These are phyloP conservation scores for Ondatra zibethicus DNA, from an alignment of 2,113 vertebrate genomes.

Conservation along the genomic window DNA sequence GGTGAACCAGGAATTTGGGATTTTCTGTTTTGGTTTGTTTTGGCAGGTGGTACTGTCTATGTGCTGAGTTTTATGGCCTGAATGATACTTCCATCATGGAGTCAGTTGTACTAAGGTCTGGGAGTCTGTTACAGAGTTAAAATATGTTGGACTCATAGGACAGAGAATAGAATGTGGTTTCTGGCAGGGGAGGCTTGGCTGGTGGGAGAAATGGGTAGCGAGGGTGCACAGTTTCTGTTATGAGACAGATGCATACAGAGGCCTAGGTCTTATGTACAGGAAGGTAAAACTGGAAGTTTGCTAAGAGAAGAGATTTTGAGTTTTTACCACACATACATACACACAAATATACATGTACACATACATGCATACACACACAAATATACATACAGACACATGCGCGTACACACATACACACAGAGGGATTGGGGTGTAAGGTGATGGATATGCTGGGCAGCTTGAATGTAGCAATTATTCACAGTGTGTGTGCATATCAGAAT, in stretches of 20 bases:
- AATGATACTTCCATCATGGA: not conserved
- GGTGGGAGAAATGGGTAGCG: too few species aligned
- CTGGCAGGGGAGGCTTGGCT: not conserved
- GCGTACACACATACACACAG: too few species aligned
- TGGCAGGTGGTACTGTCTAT: too few species aligned
- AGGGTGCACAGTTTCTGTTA: too few species aligned
- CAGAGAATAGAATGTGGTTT: not conserved
- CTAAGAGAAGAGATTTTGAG: not conserved
- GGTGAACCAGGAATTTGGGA: too few species aligned
- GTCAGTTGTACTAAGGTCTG: not conserved
- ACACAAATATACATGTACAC: not conserved
- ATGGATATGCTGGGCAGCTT: not conserved
- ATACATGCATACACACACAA: not conserved
- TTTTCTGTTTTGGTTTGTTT: too few species aligned
- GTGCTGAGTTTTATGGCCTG: too few species aligned
- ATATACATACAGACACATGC: not conserved
- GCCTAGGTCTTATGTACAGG: not conserved
- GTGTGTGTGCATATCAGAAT: not conserved
- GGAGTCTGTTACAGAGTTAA: not conserved
- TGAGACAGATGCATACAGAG: not conserved
- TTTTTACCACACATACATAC: not conserved
- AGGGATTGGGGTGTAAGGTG: too few species aligned
- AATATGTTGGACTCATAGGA: not conserved
- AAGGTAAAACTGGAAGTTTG: not conserved
- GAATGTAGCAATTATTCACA: not conserved